Conservation (phyloP, 2,797 vertebrate species). For the Euphonia xanthogaster region DNA sequence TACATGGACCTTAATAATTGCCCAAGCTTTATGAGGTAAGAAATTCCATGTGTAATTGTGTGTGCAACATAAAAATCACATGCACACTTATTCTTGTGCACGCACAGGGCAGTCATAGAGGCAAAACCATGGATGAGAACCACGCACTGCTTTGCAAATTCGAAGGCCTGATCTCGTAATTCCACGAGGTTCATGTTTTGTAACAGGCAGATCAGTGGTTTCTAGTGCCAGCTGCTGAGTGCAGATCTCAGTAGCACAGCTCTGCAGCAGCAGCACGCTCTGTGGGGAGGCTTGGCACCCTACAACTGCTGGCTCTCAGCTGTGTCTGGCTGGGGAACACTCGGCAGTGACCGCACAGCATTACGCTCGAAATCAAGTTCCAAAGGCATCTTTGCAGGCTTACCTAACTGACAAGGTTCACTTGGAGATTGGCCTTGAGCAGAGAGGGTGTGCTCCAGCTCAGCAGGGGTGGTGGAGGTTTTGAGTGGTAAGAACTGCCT, state of each 20-base stretch:
- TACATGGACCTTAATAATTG: background rate
- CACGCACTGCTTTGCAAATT: background rate
- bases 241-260: background rate
- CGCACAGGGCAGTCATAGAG: background rate
- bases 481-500: constrained; percentile 68
- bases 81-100: background rate
- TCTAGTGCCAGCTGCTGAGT: background rate
- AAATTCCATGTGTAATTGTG: background rate
- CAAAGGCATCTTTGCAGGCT: constrained; percentile 67
- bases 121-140: background rate
- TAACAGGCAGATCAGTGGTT: background rate
- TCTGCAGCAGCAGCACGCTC: background rate
- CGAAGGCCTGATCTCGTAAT: background rate
- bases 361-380: constrained; percentile 47
- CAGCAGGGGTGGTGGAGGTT: constrained; percentile 63
- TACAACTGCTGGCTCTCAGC: background rate
- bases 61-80: background rate
- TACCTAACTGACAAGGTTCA: constrained; percentile 70
- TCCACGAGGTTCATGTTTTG: background rate
- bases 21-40: background rate
- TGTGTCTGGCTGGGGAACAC: constrained; percentile 38
- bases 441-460: constrained; percentile 67
- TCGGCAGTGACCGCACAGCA: constrained; percentile 41
- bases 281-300: background rate
- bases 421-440: constrained; percentile 68